These are phyloP conservation scores for Meriones psammophilus DNA, from an alignment of 2,797 vertebrate species.

Conservation along the genomic window DNA sequence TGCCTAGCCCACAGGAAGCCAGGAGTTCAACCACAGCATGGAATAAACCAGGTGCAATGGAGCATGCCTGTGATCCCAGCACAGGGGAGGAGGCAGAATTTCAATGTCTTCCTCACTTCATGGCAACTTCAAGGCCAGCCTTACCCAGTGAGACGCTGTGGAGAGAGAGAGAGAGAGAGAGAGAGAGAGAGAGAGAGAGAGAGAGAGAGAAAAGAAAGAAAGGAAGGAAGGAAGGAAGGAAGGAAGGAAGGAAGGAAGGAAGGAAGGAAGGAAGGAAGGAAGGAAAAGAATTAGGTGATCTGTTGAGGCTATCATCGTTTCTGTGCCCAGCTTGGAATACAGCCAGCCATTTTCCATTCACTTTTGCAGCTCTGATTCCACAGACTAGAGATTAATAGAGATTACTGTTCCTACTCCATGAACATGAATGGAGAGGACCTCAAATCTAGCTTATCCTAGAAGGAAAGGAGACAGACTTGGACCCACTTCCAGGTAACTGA, in stretches of 20 bases:
- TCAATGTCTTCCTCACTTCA: background rate
- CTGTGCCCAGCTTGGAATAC: background rate
- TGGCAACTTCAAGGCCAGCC: background rate
- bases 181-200: accelerated
- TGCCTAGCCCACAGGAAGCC: background rate
- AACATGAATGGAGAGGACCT: background rate
- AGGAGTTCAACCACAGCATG: background rate
- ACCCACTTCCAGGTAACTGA: background rate
- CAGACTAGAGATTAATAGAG: no score
- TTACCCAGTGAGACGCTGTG: background rate
- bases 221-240: background rate
- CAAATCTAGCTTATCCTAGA: background rate
- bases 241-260: no score
- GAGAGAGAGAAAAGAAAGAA: no score
- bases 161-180: no score
- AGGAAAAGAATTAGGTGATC: background rate
- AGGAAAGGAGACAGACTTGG: background rate
- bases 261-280: no score
- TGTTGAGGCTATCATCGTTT: background rate
- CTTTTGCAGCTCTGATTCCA: background rate
- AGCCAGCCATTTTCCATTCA: background rate
- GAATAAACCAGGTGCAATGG: background rate
- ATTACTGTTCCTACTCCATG: background rate
- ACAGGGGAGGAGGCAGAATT: background rate
- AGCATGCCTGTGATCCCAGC: background rate